Base-by-base conservation (phyloP, 2,888 invertebrate genomes). In the Agrypnus murinus region DNA sequence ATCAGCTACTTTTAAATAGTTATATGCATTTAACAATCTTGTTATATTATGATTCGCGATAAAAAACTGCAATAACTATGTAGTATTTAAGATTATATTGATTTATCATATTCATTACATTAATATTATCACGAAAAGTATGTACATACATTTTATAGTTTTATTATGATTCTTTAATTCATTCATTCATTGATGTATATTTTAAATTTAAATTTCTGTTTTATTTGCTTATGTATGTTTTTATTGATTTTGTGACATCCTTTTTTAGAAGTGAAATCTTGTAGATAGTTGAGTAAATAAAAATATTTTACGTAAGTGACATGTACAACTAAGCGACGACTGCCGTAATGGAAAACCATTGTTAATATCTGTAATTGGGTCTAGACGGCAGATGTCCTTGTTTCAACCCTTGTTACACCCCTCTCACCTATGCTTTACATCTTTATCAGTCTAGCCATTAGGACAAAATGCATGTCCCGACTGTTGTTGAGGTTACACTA, bases 291-390 rank as follows among this genome's bases (percentile, higher is more conserved):
- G 12, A 10, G 38, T 38, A n/a, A n/a, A n/a, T 12, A 12, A 38
- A 38, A 38, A n/a, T 38, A 38, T 38, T 38, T 38, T n/a, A 38
- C 2, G 38, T 10, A 38, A 38, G 38, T n/a, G 38, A 38, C 38
- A n/a, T 8, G 2, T 38, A 38, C 4, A n/a, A 12, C 38, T 14
- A 46, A 15, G 9, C 65, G 67, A 58, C 71, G 71, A 55, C 69
- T 64, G 57, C 31, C 67, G 70, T 79, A 79, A 79, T 79, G 79
- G 79, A 77, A 79, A 77, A 77, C 63, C 77, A 79, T 77, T 79
- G 79, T 79, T 75, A 74, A 76, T 78, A 71, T 77, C 75, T 10
- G 77, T 79, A 79, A 79, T 78, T 79, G 78, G 79, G 78, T 79
- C 78, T 77, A 78, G 79, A 78, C 79, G 73, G 74, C 75, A 76